phyloP scores from a whole-genome alignment of 2,888 invertebrate genomes.

The Zygothrica quintamaculata region DNA sequence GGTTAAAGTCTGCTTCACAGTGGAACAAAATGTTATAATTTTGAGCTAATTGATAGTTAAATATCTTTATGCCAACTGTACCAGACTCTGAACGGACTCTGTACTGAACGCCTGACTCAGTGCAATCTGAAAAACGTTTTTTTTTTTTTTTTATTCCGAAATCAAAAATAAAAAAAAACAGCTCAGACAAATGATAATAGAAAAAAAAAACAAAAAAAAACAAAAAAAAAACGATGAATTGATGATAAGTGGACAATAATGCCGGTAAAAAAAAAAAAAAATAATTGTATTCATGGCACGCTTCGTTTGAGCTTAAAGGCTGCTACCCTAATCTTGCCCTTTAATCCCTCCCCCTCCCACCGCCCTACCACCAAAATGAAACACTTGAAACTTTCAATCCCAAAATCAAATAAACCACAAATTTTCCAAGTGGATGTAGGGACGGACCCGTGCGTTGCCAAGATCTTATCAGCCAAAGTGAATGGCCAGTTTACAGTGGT shows the following conservation, averaged over 20 bases:
- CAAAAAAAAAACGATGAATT: not conserved
- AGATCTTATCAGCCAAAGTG: conserved; percentile 57
- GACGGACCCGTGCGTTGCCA: conserved; percentile 30
- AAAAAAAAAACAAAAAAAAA: no score
- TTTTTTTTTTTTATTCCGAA: no score
- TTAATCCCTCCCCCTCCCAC: no score
- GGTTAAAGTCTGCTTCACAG: no score
- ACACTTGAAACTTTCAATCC: conserved; percentile 8
- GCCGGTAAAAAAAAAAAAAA: not conserved
- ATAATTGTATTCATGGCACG: not conserved
- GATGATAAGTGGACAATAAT: not conserved
- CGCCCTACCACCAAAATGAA: no score
- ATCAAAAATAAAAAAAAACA: no score
- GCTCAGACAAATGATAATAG: conserved; percentile 39
- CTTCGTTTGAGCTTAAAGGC: not conserved
- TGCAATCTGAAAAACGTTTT: conserved; percentile 44
- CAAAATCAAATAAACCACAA: conserved; percentile 33
- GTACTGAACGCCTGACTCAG: conserved; percentile 44
- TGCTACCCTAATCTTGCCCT: conserved; percentile 19
- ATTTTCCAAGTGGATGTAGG: conserved; percentile 22
- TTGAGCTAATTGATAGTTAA: not conserved
- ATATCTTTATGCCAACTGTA: conserved; percentile 21
- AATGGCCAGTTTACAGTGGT: conserved; percentile 32
- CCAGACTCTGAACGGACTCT: conserved; percentile 21
- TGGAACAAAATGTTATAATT: no score